Base-by-base conservation (phyloP, 2,797 vertebrate genomes). In the Muscicapa comitata region DNA sequence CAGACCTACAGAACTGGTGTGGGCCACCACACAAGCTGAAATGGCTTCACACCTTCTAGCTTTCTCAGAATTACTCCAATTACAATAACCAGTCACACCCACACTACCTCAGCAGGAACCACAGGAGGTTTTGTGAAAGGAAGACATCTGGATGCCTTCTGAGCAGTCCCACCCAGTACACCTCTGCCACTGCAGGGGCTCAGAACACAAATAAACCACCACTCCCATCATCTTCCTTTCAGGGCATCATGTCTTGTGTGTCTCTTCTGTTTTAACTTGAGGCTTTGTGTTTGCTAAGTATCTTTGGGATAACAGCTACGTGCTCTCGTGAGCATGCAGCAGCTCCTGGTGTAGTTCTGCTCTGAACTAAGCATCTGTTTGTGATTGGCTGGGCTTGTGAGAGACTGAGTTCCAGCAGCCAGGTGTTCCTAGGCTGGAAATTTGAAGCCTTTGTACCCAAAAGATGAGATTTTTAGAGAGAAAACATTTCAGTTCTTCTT, bases 401-500 rank as follows among this genome's bases (percentile, higher is more conserved):
- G 51, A 75, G 58, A 66, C 38, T 28, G 51, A 43, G 66, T 25
- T 62, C 63, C 57, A 75, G 61, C 25, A 95, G 75, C 11, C 31
- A 90, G 72, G 68, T 53, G 33, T 17, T 90, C 31, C 77, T 59
- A 58, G 24, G 28, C 31, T 74, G 67, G 53, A 83, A 58, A 78
- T 61, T 1, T 58, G 72, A 86, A 96, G 31, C 17, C 57, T 88
- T 68, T 66, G 43, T 61, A 88, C 17, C 29, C 26, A 48, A 86
- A 87, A 67, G 28, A 67, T 89, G 38, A 17, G 1, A 1, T 83
- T 74, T 80, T 86, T 33, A 40, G 45, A 83, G 38, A 91, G n/a
- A 83, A 88, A 95, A 81, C 6, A 62, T 67, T 80, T 90, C 62
- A 88, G 23, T 84, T 77, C 66, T 62, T 14, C 31, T 92, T 75